A percentile compares a stretch with the other conserved stretches of the same genome.
Conservation (phyloP, 1,140 invertebrate species). For the Sipha flava region DNA sequence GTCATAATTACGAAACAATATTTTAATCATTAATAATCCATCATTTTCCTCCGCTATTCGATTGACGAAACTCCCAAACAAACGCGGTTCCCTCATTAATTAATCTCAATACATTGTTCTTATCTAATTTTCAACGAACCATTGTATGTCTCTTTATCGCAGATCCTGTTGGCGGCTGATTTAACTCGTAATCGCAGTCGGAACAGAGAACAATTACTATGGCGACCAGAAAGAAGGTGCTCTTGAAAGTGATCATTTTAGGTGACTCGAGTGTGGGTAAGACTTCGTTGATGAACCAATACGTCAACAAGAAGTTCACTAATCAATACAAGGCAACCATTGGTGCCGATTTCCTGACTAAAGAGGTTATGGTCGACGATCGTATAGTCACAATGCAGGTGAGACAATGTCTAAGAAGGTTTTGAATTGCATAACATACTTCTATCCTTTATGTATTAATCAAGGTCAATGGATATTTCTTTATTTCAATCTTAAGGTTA, state of each 20-base stretch:
- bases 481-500: too few species aligned
- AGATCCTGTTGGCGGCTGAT: background rate
- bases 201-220: conserved; percentile 47
- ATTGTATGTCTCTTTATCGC: too few species aligned
- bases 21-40: too few species aligned
- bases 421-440: background rate
- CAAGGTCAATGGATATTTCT: background rate
- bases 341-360: conserved; percentile 98
- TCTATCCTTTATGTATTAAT: background rate
- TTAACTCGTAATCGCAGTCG: background rate
- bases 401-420: conserved; percentile 35
- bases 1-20: too few species aligned
- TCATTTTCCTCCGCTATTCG: too few species aligned
- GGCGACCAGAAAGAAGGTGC: conserved; percentile 90
- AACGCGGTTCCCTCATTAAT: too few species aligned
- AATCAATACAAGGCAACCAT: conserved; percentile 99
- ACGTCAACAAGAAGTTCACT: conserved; percentile 99
- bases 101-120: too few species aligned
- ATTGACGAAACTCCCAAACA: too few species aligned
- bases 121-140: too few species aligned
- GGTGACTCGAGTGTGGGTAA: conserved; percentile 98
- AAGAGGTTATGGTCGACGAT: conserved; percentile 98
- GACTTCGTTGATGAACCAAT: conserved; percentile 99
- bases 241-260: conserved; percentile 95
- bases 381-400: conserved; percentile 98